Evolutionary conservation across 2,888 invertebrate species (phyloP).

Genomic region (Pristionchus japonicus): DNA sequence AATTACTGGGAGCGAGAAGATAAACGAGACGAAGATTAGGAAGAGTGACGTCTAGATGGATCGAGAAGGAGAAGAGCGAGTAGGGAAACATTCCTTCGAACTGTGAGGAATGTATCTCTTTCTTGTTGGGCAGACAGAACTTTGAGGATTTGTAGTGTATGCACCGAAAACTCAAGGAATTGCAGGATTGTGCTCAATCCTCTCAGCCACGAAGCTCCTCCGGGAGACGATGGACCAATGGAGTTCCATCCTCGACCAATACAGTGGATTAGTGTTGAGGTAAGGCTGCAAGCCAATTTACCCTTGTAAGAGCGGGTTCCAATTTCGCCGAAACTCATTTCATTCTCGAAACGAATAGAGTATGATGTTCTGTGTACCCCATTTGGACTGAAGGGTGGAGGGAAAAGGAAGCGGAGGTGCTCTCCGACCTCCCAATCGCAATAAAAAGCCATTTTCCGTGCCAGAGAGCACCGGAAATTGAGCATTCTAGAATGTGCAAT

Average conservation of each 20-base stretch:
- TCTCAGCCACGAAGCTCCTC: neutral
- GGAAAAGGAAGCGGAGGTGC: neutral
- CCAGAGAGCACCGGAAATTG: neutral
- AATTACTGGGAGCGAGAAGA: neutral
- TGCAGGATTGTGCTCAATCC: neutral
- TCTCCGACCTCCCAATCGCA: neutral
- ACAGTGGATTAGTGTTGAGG: constrained; percentile 55
- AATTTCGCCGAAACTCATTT: neutral
- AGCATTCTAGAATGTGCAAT: neutral
- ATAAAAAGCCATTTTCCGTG: neutral
- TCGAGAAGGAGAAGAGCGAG: neutral
- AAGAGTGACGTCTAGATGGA: neutral
- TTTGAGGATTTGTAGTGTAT: too few relatives aligned
- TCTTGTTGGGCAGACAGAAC: neutral
- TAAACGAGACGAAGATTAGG: neutral
- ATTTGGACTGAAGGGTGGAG: neutral
- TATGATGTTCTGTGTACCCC: neutral
- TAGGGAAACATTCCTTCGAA: neutral
- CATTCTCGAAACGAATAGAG: neutral
- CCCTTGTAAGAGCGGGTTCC: neutral
- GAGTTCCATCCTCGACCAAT: constrained; percentile 59
- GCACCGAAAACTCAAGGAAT: neutral
- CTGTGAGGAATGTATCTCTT: too few relatives aligned
- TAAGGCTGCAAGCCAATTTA: neutral
- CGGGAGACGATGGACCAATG: constrained; percentile 45